A percentile compares a stretch with the other conserved stretches of the same genome.
Evolutionary conservation across 2,113 vertebrate species (phyloP).

Genomic region (Centropus unirufus): DNA sequence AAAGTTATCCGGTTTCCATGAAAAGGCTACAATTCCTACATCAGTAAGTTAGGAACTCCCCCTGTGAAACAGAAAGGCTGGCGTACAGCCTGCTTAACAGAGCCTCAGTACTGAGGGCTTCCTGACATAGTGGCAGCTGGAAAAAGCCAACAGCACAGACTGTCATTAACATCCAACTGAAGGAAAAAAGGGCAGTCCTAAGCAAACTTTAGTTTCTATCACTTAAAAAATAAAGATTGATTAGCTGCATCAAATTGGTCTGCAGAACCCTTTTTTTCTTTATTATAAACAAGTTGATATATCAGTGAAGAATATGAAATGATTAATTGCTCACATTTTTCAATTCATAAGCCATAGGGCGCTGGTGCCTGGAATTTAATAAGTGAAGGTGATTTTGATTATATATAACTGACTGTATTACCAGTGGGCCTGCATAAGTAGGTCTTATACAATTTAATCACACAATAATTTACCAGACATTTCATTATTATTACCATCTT

Average conservation of each 20-base stretch:
- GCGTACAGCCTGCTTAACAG: not conserved
- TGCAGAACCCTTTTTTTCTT: not conserved
- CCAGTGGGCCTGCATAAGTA: not conserved
- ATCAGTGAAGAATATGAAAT: not conserved
- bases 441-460: not conserved
- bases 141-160: not conserved
- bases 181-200: not conserved
- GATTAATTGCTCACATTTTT: not conserved
- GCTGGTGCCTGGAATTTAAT: not conserved
- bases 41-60: not conserved
- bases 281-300: not conserved
- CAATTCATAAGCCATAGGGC: not conserved
- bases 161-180: not conserved
- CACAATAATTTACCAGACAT: not conserved
- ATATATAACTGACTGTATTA: not conserved
- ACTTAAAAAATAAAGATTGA: constrained; percentile 44
- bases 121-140: not conserved
- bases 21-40: not conserved
- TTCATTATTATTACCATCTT: not conserved
- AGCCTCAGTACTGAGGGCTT: not conserved
- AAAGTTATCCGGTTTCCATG: not conserved
- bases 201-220: not conserved
- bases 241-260: not conserved
- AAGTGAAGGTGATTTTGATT: constrained; percentile 19
- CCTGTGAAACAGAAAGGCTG: not conserved